phyloP scores from a whole-genome alignment of 2,797 vertebrate species.

The Sparus aurata region DNA sequence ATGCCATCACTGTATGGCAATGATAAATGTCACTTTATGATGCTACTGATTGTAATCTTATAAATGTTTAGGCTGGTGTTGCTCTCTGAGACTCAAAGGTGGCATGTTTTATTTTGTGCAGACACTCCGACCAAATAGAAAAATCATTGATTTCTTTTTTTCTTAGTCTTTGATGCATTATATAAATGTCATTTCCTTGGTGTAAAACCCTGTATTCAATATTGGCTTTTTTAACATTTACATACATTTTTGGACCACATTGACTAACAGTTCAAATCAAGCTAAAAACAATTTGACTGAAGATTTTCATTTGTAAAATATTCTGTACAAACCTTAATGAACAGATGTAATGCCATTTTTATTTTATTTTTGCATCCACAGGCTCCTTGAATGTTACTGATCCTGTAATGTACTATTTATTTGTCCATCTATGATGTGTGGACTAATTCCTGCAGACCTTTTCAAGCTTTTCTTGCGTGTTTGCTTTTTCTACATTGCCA shows the following conservation, averaged over 20 bases:
- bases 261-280: not conserved
- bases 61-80: constrained; percentile 57
- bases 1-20: constrained; percentile 66
- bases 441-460: constrained; percentile 55
- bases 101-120: constrained; percentile 57
- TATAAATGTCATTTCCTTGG: constrained; percentile 36
- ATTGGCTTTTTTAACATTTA: constrained; percentile 11
- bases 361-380: constrained; percentile 26
- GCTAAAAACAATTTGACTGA: not conserved
- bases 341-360: constrained; percentile 12
- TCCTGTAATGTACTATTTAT: constrained; percentile 79
- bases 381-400: constrained; percentile 78
- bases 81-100: constrained; percentile 60
- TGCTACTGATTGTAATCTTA: constrained; percentile 84
- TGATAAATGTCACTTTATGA: constrained; percentile 83
- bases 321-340: constrained; percentile 38
- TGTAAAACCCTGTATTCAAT: constrained; percentile 43
- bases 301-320: constrained; percentile 27
- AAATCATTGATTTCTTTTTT: constrained; percentile 31
- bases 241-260: constrained; percentile 8
- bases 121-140: constrained; percentile 75
- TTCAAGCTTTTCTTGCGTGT: constrained; percentile 43
- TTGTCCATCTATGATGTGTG: constrained; percentile 65
- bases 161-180: constrained; percentile 16
- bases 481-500: constrained; percentile 45